These are phyloP conservation scores for Leguminivora glycinivorella DNA, from an alignment of 1,140 invertebrate species.

Conservation along the genomic window DNA sequence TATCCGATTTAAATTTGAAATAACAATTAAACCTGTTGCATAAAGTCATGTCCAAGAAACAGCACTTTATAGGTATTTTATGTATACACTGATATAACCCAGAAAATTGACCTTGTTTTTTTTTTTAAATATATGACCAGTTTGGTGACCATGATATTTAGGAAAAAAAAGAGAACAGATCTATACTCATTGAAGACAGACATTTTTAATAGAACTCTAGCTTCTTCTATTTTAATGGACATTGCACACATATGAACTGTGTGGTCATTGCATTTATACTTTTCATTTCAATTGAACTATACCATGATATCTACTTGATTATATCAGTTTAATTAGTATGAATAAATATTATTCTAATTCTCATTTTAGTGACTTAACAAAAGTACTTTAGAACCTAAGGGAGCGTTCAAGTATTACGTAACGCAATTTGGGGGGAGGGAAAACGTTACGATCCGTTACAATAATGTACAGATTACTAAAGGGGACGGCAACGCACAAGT, in stretches of 20 bases:
- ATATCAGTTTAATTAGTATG: too few relatives aligned
- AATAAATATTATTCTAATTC: background rate
- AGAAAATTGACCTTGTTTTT: background rate
- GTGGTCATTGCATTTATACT: background rate
- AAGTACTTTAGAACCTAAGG: background rate
- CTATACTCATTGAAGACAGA: background rate
- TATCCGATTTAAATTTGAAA: background rate
- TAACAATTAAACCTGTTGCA: background rate
- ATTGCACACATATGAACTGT: background rate
- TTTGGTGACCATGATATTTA: too few relatives aligned
- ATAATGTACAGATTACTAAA: too few relatives aligned
- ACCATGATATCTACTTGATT: background rate
- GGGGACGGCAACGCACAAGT: too few relatives aligned
- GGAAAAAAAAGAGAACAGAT: background rate
- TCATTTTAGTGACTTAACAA: background rate
- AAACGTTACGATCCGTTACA: too few relatives aligned
- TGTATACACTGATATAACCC: background rate
- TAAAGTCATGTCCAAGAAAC: background rate
- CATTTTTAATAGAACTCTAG: background rate
- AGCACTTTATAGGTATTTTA: background rate
- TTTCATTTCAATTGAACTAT: background rate
- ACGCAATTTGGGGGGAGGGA: too few relatives aligned
- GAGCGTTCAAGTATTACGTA: too few relatives aligned
- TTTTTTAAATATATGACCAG: too few relatives aligned
- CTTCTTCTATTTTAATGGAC: background rate